Conservation (phyloP, 2,888 invertebrate species). For the Hoplodrina blanda region DNA sequence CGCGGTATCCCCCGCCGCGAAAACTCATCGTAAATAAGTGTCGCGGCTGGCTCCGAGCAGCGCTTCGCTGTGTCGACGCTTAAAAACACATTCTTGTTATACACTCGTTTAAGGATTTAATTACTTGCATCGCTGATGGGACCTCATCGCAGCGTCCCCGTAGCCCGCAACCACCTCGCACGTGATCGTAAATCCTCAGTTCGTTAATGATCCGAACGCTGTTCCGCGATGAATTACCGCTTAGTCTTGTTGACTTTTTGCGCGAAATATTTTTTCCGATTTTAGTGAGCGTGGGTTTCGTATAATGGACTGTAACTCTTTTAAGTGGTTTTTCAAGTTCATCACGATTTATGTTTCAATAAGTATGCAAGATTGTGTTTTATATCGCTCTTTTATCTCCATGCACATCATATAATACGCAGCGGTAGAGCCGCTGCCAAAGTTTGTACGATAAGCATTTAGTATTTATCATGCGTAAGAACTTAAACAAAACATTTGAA, state of each 20-base stretch:
- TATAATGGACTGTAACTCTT: constrained; percentile 82
- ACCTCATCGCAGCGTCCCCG: constrained; percentile 60
- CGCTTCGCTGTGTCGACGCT: constrained; percentile 77
- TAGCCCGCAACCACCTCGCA: constrained; percentile 71
- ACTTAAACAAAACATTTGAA: constrained; percentile 23
- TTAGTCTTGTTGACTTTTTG: constrained; percentile 85
- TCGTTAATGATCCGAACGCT: constrained; percentile 86
- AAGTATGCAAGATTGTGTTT: constrained; percentile 80
- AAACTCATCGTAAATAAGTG: constrained; percentile 89
- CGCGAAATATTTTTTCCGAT: constrained; percentile 81
- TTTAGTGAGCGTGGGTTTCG: constrained; percentile 83
- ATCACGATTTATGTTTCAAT: constrained; percentile 85
- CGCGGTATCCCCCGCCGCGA: constrained; percentile 88
- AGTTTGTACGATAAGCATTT: constrained; percentile 59
- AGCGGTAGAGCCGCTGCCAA: constrained; percentile 68
- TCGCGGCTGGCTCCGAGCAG: constrained; percentile 77
- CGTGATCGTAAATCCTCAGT: constrained; percentile 88
- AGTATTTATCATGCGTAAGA: constrained; percentile 40
- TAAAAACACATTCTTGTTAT: constrained; percentile 87
- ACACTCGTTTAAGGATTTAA: constrained; percentile 90
- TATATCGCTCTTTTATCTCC: constrained; percentile 75
- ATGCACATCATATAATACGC: constrained; percentile 75
- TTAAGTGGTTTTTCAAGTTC: constrained; percentile 86
- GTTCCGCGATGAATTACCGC: constrained; percentile 86
- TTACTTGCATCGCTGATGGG: constrained; percentile 86